Conservation (phyloP, 1,140 invertebrate species). For the Temnothorax longispinosus region DNA sequence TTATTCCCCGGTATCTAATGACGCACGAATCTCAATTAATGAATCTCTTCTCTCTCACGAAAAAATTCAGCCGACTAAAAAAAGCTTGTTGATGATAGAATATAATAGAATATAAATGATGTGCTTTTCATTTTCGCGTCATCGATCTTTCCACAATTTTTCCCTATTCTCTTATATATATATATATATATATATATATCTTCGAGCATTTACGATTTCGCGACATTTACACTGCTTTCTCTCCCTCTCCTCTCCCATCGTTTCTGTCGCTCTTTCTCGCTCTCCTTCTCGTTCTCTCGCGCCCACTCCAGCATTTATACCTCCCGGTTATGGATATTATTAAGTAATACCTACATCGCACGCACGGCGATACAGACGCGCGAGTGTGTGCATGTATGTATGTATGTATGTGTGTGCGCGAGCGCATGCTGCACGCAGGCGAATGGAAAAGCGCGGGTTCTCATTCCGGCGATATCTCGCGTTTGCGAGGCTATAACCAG, state of each 20-base stretch:
- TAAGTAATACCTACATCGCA: slow-evolving; percentile 80
- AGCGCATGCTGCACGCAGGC: slow-evolving; percentile 64
- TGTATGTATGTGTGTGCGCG: background rate
- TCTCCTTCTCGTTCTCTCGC: slow-evolving; percentile 66
- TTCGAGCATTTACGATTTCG: slow-evolving; percentile 33
- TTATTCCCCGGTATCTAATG: background rate
- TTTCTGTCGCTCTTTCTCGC: slow-evolving; percentile 32
- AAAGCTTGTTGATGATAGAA: slow-evolving; percentile 1
- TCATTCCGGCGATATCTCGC: slow-evolving; percentile 64
- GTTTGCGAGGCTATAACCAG: background rate
- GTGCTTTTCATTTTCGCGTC: background rate
- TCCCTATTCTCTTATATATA: slow-evolving; percentile 16
- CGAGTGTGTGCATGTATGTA: slow-evolving; percentile 20
- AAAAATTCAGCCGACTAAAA: slow-evolving; percentile 4
- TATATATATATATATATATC: too few species aligned
- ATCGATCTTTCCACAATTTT: slow-evolving; percentile 29
- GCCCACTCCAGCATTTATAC: slow-evolving; percentile 71
- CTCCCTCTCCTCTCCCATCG: slow-evolving; percentile 19
- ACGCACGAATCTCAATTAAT: background rate
- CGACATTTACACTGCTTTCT: slow-evolving; percentile 41
- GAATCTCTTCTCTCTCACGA: background rate
- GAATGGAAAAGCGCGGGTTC: slow-evolving; percentile 78
- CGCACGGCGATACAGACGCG: slow-evolving; percentile 53
- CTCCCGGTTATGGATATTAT: slow-evolving; percentile 83
- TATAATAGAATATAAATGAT: slow-evolving; percentile 32